Base-by-base conservation (phyloP, 2,888 invertebrate genomes). In the Antheraea yamamai region DNA sequence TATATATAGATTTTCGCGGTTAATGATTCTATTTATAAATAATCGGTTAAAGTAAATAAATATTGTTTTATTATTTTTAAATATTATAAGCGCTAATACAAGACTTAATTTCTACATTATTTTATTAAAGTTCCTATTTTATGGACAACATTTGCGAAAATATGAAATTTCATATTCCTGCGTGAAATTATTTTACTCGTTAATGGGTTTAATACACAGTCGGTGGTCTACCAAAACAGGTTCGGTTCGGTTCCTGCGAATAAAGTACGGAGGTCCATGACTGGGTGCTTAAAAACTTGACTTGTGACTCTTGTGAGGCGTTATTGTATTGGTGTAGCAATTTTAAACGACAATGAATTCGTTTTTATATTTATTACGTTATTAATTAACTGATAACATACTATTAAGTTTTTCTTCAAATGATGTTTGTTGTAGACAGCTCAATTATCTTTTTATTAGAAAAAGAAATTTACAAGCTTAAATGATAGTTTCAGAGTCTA, bases 191-290 rank as follows among this genome's bases (percentile, higher is more conserved):
- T 70, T 70, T 39, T 39, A n/a, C 20, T 70, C 8, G n/a, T 7
- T 8, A 20, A 30, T 70, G 2, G 39, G 18, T 18, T 70, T 39
- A 70, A 70, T n/a, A n/a, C 70, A 39, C 18, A 39, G 8, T 39
- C 39, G 70, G 39, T 39, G 70, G 70, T 20, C 39, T 39, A 70
- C 6, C 39, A 39, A 70, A 70, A 70, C 70, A 70, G 70, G 70
- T 70, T 70, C 39, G 8, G 39, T 70, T 12, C n/a, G 3, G 20
- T 70, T 39, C 39, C 18, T 70, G 70, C 39, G 70, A 70, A 39
- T 70, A 70, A 39, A n/a, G 35, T 39, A 39, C 14, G 39, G n/a
- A 70, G 35, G 16, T 39, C 23, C 70, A 70, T 20, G 39, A 39
- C 70, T 20, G 20, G 70, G 4, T 70, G 70, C n/a, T 39, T 39